Evolutionary conservation across 2,797 vertebrate genomes (phyloP), one percentile per base, ranked within the genome.

Genomic region (Psittacula echo): DNA sequence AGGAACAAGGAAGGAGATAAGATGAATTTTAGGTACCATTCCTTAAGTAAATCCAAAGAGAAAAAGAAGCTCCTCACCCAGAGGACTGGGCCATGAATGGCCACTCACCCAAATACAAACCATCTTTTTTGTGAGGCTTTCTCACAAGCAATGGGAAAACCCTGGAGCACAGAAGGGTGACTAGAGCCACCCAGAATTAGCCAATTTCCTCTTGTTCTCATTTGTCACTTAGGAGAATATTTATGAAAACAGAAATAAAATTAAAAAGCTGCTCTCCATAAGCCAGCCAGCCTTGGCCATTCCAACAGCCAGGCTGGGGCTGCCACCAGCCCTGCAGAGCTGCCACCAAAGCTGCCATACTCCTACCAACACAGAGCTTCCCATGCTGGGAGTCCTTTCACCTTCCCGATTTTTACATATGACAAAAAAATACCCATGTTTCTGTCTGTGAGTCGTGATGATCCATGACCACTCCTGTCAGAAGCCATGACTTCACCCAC

Each of bases 391-490:
- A 53, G 27, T 11, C 34, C 47, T 26, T 13, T 1, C 22, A 61
- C 73, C 80, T 74, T 58, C 39, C 22, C 15, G 24, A 42, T 32
- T 87, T 73, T 70, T 22, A 81, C 50, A 45, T 5, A 61, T 0
- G 3, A 84, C 90, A 75, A 56, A 44, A 47, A 44, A 74, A 50
- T 10, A 7, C 45, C 53, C 11, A 4, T 39, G 26, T 11, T 70
- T 78, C 71, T 89, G 56, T 64, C 86, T 66, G 75, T 41, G 26
- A 86, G 56, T 73, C 85, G 61, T 90, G 86, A 87, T 93, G 42
- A 94, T 94, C 88, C 66, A 3, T 26, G 83, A 82, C 70, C 84
- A 17, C 50, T 10, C 18, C 85, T 97, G 97, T 98, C 97, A 97
- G 22, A 92, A 85, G 94, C 42, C 2, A 95, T 97, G 77, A 92